These are phyloP conservation scores for Lucilia cuprina DNA, from an alignment of 1,140 invertebrate genomes.

Conservation along the genomic window DNA sequence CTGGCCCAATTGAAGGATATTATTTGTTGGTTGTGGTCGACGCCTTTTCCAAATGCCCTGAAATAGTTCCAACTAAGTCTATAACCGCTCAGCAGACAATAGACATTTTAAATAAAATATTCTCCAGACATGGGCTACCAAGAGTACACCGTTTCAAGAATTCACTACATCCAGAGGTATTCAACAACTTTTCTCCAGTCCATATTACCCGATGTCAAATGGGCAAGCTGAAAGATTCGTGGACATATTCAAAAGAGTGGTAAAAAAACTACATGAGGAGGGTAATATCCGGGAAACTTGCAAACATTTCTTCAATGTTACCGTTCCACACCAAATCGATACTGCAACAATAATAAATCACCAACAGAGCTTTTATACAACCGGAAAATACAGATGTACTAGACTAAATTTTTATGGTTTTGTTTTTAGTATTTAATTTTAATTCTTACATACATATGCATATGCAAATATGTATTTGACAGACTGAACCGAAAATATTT, in stretches of 20 bases:
- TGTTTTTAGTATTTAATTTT: too few relatives aligned
- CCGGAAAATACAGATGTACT: neutral
- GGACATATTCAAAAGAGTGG: conserved; percentile 27
- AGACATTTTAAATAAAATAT: conserved; percentile 31
- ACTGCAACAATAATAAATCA: neutral
- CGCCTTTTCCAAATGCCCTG: conserved; percentile 38
- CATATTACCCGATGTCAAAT: conserved; percentile 49
- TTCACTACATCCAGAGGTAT: conserved; percentile 42
- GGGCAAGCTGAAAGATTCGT: conserved; percentile 48
- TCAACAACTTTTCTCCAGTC: conserved; percentile 38
- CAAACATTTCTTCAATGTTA: conserved; percentile 33
- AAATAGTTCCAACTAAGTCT: conserved; percentile 25
- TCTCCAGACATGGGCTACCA: conserved; percentile 42
- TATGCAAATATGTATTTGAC: too few relatives aligned
- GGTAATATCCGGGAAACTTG: conserved; percentile 9
- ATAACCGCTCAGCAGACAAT: conserved; percentile 29
- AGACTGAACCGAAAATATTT: too few relatives aligned
- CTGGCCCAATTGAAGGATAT: conserved; percentile 26
- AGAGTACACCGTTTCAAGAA: conserved; percentile 42
- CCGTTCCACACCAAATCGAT: neutral
- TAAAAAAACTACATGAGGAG: conserved; percentile 29
- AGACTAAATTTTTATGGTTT: too few relatives aligned
- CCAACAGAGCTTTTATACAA: neutral
- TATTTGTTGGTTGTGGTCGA: conserved; percentile 31
- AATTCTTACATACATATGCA: too few relatives aligned